Conservation (phyloP, 2,113 vertebrate genomes). For the Austrofundulus limnaeus region DNA sequence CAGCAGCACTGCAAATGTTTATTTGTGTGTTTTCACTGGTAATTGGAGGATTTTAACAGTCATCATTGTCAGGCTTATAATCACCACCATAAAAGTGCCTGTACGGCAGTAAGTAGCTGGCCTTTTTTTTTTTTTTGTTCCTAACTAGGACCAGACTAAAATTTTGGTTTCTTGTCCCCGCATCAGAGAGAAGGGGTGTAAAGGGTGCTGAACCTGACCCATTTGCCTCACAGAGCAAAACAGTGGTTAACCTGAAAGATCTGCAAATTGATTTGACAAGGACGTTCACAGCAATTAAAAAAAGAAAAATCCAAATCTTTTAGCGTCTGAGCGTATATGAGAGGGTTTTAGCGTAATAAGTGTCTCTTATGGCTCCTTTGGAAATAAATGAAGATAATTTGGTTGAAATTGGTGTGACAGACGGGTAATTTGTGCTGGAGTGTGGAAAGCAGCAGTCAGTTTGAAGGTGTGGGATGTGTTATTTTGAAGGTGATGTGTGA, state of each 20-base stretch:
- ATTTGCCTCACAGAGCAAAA: slow-evolving; percentile 67
- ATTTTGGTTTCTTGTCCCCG: slow-evolving; percentile 39
- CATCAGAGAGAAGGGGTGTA: slow-evolving; percentile 13
- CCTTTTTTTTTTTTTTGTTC: slow-evolving; percentile 48
- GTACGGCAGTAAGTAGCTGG: slow-evolving; percentile 51
- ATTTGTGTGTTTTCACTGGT: slow-evolving; percentile 88
- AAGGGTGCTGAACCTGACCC: slow-evolving; percentile 48
- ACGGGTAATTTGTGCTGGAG: slow-evolving; percentile 76
- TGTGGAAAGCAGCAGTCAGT: slow-evolving; percentile 66
- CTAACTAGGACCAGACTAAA: slow-evolving; percentile 60
- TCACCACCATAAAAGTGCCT: slow-evolving; percentile 84
- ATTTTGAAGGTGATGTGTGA: slow-evolving; percentile 67
- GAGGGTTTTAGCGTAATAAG: slow-evolving; percentile 81
- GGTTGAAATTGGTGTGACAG: slow-evolving; percentile 82
- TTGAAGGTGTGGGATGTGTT: slow-evolving; percentile 49
- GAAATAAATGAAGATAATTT: slow-evolving; percentile 85
- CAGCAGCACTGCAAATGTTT: slow-evolving; percentile 89
- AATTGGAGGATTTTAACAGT: slow-evolving; percentile 87
- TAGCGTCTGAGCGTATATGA: slow-evolving; percentile 40
- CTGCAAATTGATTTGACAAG: slow-evolving; percentile 73
- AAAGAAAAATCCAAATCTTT: slow-evolving; percentile 65
- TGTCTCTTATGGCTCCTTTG: slow-evolving; percentile 80
- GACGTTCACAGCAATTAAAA: slow-evolving; percentile 66
- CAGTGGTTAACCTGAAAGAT: slow-evolving; percentile 74
- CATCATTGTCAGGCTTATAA: slow-evolving; percentile 83